Evolutionary conservation across 53 echinoderm and acorn worm genomes (phyloP), one percentile per base, ranked within the genome.

Genomic region (Holothuria scabra): DNA sequence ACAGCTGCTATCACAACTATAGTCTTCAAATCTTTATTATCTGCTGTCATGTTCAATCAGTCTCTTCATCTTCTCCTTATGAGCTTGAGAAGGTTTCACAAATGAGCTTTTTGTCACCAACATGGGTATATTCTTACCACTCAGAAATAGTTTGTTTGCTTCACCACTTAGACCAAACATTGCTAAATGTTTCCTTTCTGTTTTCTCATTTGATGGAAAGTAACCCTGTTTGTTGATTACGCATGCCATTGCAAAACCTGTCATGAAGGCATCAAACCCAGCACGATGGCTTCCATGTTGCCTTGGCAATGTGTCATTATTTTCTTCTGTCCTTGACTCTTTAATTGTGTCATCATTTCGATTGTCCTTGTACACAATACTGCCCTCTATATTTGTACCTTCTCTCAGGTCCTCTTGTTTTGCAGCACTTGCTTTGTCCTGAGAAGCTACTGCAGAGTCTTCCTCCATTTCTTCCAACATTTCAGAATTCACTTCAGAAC

Each of bases 181-280:
- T 21, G 87, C 88, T n/a, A 91, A 34, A 13, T 21, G 63, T 14
- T 60, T 24, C 21, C 18, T 63, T 5, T 23, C 82, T 20, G 60
- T 49, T 21, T 61, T 37, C 18, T 75, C 61, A 22, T 33, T 67
- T 16, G 58, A 41, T 9, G 85, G 72, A 60, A 85, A 44, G 1
- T 65, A 59, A 32, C 89, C 89, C 49, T 34, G 52, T 61, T 85
- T 57, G 5, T 74, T 86, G 37, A 93, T 78, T 35, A 99, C 84
- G 0, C 88, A 86, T 22, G 99, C 99, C 80, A 94, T 72, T 65
- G 92, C 67, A 76, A 92, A 99, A 0, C 94, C 99, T 0, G 99
- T 99, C 99, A 99, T 99, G 57, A 99, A 99, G 29, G 99, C 99
- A 82, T 99, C 99, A 81, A 95, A 94, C 2, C 99, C 99, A 6